These are phyloP conservation scores for Amblyopsis rosae DNA, from an alignment of 2,113 vertebrate genomes.

Conservation along the genomic window DNA sequence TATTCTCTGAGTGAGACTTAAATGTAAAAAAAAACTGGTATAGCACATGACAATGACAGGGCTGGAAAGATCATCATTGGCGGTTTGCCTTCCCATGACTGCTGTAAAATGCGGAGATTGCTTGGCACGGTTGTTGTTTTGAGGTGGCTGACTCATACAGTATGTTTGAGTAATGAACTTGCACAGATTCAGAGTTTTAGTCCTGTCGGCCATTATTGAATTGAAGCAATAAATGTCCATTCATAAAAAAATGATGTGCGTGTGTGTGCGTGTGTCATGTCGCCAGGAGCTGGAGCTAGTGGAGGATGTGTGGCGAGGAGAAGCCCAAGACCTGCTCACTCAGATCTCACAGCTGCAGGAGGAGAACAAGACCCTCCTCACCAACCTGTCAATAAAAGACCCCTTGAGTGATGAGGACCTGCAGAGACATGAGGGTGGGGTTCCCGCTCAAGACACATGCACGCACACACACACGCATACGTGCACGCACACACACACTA, in stretches of 20 bases:
- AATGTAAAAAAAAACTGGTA: background rate
- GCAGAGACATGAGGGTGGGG: slow-evolving; percentile 91
- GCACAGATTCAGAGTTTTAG: no score
- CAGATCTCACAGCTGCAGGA: slow-evolving; percentile 97
- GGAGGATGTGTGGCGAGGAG: slow-evolving; percentile 96
- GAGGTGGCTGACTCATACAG: background rate
- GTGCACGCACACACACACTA: slow-evolving; percentile 2
- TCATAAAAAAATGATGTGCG: background rate
- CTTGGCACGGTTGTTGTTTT: background rate
- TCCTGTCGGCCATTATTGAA: no score
- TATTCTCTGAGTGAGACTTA: background rate
- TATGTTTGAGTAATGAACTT: no score
- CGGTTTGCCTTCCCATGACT: slow-evolving; percentile 44
- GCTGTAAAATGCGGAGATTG: background rate
- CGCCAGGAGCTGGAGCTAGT: slow-evolving; percentile 93
- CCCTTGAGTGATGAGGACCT: slow-evolving; percentile 91
- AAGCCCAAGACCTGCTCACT: slow-evolving; percentile 93
- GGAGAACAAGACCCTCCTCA: slow-evolving; percentile 93
- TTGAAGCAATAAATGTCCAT: no score
- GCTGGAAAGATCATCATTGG: background rate
- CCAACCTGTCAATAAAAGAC: slow-evolving; percentile 88
- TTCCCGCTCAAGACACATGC: background rate
- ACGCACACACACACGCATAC: slow-evolving; percentile 4
- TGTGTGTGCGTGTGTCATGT: slow-evolving; percentile 4
- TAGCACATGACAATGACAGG: slow-evolving; percentile 40